Base-by-base conservation (phyloP, 2,888 invertebrate genomes). In the Ornithoptera alexandrae region DNA sequence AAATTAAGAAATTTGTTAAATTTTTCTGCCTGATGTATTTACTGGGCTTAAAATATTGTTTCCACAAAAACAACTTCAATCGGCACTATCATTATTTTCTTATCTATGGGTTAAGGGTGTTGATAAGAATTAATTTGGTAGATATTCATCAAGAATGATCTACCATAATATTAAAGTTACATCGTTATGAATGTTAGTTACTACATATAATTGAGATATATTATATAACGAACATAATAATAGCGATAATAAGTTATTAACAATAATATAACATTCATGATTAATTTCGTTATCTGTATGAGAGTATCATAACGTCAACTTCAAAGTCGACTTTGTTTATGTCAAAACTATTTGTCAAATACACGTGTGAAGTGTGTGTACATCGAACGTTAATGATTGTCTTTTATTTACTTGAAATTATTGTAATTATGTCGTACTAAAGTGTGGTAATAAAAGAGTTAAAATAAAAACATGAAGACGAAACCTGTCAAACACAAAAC, bases 401-500 rank as follows among this genome's bases (percentile, higher is more conserved):
- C n/a, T 18, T 24, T n/a, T 20, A 46, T 64, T n/a, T 58, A 50
- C 10, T 36, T 18, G 53, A 1, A 24, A 42, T 10, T 12, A 30
- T 36, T 58, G 5, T 58, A 57, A 57, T 36, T 62, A 58, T 62
- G 53, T 66, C 36, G 57, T 46, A 66, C 46, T 62, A 10, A 4
- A 36, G 30, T 62, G 71, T 36, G 71, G 4, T 57, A 50, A 36
- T 46, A 69, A 65, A 66, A 59, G 61, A 62, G 62, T 17, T 24
- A 58, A 62, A 63, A 71, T 15, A 20, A 56, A 56, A 93, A 84
- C 75, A 96, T 96, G 96, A 96, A 95, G 85, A 95, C 93, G 76
- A 95, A 95, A 93, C 94, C 95, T 18, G 85, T 91, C 50, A 95
- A 96, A 80, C 96, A 96, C 76, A 97, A 97, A 89, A 93, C 95